Percentiles rank a stretch among this genome's conserved stretches.
Conservation (phyloP, 2,797 vertebrate species). For the Galagoides demidoff region DNA sequence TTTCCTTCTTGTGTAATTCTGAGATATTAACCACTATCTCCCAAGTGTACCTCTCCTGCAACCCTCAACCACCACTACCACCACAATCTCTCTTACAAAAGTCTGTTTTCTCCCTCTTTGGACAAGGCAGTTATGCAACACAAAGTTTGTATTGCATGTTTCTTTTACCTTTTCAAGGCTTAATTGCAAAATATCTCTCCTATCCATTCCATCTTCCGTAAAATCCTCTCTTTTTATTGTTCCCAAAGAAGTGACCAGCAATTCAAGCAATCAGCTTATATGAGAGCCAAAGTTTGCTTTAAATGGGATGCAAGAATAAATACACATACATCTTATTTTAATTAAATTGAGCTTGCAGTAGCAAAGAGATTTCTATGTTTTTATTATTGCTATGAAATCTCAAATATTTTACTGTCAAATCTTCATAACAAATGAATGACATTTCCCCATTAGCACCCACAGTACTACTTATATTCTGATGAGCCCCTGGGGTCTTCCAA, state of each 20-base stretch:
- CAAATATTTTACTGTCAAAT: conserved; percentile 27
- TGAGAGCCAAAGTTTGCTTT: neutral
- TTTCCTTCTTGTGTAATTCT: neutral
- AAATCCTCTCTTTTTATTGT: neutral
- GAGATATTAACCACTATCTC: neutral
- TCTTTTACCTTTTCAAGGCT: neutral
- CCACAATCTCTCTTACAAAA: neutral
- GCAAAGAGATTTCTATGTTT: neutral
- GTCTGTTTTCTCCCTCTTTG: neutral
- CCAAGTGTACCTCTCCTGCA: neutral
- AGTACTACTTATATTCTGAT: neutral
- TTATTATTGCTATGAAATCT: neutral
- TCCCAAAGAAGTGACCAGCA: neutral
- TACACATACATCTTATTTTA: neutral
- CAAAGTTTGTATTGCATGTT: neutral
- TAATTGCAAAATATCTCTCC: neutral
- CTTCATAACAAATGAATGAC: conserved; percentile 28
- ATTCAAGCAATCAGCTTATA: neutral
- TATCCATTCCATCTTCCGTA: neutral
- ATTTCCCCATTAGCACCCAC: neutral
- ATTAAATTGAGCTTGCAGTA: neutral
- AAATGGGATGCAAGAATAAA: neutral
- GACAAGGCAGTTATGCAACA: neutral
- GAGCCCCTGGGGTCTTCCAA: neutral
- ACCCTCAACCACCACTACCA: no score